These are phyloP conservation scores for Aleiodes sp. DNA, from an alignment of 1,140 invertebrate species.

Conservation along the genomic window DNA sequence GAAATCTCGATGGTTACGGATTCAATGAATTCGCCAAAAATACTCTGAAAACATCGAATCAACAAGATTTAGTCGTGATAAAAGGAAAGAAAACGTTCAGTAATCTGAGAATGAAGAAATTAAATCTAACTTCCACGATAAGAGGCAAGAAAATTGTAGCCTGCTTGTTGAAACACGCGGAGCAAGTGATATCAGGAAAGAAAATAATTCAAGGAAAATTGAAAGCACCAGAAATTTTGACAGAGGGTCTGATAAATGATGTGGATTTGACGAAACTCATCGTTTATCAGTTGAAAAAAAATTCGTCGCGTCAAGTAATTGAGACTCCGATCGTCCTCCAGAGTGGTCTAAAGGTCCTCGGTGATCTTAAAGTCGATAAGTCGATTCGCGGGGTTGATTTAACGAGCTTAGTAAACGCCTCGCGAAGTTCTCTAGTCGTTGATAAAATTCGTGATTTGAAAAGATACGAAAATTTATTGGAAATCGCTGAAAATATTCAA, in stretches of 20 bases:
- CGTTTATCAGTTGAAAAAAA: slow-evolving; percentile 41
- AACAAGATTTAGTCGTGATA: slow-evolving; percentile 26
- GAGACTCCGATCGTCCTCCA: slow-evolving; percentile 39
- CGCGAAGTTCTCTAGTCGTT: not conserved
- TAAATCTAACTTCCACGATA: slow-evolving; percentile 26
- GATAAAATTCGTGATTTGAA: not conserved
- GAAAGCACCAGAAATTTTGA: slow-evolving; percentile 31
- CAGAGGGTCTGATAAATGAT: slow-evolving; percentile 45
- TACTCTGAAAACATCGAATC: slow-evolving; percentile 35
- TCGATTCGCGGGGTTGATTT: slow-evolving; percentile 35
- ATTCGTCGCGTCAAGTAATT: slow-evolving; percentile 38
- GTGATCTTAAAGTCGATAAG: slow-evolving; percentile 40
- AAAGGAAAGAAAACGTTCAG: slow-evolving; percentile 48
- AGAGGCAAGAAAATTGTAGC: slow-evolving; percentile 35
- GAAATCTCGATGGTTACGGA: slow-evolving; percentile 42
- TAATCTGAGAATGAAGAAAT: slow-evolving; percentile 41
- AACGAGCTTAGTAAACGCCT: not conserved
- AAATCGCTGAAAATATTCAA: slow-evolving; percentile 30
- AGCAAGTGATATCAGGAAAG: slow-evolving; percentile 42
- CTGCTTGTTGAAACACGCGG: slow-evolving; percentile 37
- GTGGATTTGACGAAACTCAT: slow-evolving; percentile 41
- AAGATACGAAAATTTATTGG: slow-evolving; percentile 19
- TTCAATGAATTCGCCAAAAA: slow-evolving; percentile 40
- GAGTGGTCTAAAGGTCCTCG: slow-evolving; percentile 41
- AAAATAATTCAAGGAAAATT: slow-evolving; percentile 43